A percentile compares a stretch with the other conserved stretches of the same genome.
These are phyloP conservation scores for Apostichopus leukothele DNA, from an alignment of 53 echinoderm and acorn worm genomes.

Conservation along the genomic window DNA sequence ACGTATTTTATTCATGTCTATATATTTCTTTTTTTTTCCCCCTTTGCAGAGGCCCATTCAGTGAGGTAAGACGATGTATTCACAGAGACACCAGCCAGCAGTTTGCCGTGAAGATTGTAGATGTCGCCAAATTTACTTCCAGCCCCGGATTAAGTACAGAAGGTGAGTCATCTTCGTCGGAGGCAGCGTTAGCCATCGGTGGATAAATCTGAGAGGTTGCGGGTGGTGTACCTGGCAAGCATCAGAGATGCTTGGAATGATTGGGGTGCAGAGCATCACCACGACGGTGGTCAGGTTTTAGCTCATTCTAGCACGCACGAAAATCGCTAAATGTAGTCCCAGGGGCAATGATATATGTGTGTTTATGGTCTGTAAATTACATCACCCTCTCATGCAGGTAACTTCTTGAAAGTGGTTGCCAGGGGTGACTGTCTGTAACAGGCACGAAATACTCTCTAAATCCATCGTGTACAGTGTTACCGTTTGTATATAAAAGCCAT, in stretches of 20 bases:
- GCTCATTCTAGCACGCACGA: too few species aligned
- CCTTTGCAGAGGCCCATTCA: conserved; percentile 87
- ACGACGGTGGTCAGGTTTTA: too few species aligned
- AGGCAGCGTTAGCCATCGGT: neutral
- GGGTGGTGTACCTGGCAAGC: neutral
- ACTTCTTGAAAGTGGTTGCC: too few species aligned
- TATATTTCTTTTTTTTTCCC: conserved; percentile 18
- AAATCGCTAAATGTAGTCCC: too few species aligned
- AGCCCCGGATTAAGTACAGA: conserved; percentile 98
- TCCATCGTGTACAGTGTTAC: too few species aligned
- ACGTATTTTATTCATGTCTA: neutral
- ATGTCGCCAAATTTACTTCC: conserved; percentile 98
- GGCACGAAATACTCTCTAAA: too few species aligned
- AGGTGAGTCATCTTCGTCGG: conserved; percentile 62
- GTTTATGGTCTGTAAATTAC: too few species aligned
- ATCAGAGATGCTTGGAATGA: neutral
- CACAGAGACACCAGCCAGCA: conserved; percentile 97
- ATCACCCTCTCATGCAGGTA: too few species aligned
- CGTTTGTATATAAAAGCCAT: too few species aligned
- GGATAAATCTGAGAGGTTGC: neutral
- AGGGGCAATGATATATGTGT: too few species aligned
- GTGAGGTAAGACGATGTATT: conserved; percentile 97
- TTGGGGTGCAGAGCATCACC: too few species aligned
- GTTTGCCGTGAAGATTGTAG: conserved; percentile 99
- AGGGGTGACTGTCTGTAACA: too few species aligned